Base-by-base conservation (phyloP, 2,888 invertebrate genomes). In the Xanthia icteritia region DNA sequence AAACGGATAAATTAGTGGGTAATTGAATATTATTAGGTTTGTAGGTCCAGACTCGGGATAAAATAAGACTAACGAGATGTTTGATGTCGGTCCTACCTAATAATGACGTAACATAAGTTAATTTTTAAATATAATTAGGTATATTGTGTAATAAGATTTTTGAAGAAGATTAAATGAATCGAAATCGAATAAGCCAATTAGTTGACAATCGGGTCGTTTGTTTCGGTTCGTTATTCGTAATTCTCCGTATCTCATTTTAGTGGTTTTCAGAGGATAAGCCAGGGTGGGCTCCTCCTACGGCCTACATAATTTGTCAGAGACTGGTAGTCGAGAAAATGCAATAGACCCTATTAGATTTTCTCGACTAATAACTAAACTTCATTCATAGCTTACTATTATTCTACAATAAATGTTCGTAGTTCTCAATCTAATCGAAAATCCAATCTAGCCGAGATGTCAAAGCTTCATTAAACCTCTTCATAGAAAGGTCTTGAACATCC, bases 1-100 rank as follows among this genome's bases (percentile, higher is more conserved):
- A 73, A 76, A 72, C 66, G 77, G 68, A 79, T 78, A 77, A 80
- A 80, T 80, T 82, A 48, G 65, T 79, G 27, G 39, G 71, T 87
- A 85, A 86, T 80, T 82, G 79, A 84, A 82, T 80, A 76, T 69
- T 76, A 76, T 81, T 69, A 73, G 68, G 64, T 79, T 67, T 61
- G 36, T 65, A 36, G 23, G 13, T 31, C 48, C 58, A n/a, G 51
- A 51, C 48, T 54, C 45, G 31, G 11, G 17, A 66, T 67, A 66
- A 81, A 76, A 65, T n/a, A 60, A 39, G n/a, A 60, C 27, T 79
- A 58, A 73, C 36, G 9, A 84, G 31, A 39, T 63, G 51, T 66
- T 42, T 54, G 27, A 58, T 61, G 42, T 66, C n/a, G 17, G n/a
- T 66, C 20, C 23, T 15, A 17, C 20, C 5, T 67, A 48, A 1